Conservation (phyloP, 2,113 vertebrate genomes). For the Morone saxatilis region DNA sequence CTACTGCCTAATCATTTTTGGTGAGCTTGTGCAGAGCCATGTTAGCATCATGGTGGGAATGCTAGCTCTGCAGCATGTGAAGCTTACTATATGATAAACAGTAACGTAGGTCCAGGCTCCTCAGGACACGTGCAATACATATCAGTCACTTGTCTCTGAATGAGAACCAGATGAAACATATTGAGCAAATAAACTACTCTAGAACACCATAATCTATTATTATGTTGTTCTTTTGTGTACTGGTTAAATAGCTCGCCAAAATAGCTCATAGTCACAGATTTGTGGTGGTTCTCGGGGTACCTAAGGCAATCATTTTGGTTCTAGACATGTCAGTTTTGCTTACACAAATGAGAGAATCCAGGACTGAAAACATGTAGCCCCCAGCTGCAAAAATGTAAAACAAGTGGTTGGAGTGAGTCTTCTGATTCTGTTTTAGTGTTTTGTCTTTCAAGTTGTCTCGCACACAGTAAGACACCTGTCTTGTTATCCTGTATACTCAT, state of each 20-base stretch:
- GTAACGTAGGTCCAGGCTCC: background rate
- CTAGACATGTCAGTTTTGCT: slow-evolving; percentile 10
- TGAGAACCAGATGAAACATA: slow-evolving; percentile 50
- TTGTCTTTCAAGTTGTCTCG: background rate
- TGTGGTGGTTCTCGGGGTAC: no score
- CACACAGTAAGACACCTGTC: slow-evolving; percentile 26
- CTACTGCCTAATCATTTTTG: background rate
- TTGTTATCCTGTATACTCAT: slow-evolving; percentile 6
- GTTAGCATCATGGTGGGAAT: background rate
- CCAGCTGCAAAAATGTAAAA: background rate
- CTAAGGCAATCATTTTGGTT: no score
- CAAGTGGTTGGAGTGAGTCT: background rate
- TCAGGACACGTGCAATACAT: background rate
- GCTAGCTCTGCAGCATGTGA: slow-evolving; percentile 8
- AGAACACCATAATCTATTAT: slow-evolving; percentile 11
- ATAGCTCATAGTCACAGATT: no score
- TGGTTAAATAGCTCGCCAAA: background rate
- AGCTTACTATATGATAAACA: background rate
- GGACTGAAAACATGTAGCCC: background rate
- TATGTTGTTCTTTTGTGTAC: slow-evolving; percentile 11
- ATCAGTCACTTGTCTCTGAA: slow-evolving; percentile 36
- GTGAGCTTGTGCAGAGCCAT: background rate
- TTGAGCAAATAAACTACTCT: slow-evolving; percentile 39
- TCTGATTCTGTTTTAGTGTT: no score
- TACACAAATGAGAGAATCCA: slow-evolving; percentile 8